phyloP scores from a whole-genome alignment of 2,113 vertebrate genomes.

The Varanus salvator region DNA sequence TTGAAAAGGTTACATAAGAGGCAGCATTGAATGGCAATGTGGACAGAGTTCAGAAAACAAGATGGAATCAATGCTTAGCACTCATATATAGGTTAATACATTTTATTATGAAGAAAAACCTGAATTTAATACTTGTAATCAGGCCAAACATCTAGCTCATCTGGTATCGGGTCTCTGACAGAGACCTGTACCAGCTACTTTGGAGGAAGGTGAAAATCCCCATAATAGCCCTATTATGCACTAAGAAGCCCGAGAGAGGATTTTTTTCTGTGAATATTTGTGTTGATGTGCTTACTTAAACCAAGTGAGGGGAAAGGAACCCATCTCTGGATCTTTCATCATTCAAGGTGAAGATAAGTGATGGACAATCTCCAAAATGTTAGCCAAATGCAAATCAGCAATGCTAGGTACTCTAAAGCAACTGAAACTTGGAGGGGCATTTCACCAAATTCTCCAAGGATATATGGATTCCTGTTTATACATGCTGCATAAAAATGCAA shows the following conservation, averaged over 20 bases:
- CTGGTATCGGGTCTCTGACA: neutral
- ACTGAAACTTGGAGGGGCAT: neutral
- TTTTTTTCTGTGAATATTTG: slow-evolving; percentile 50
- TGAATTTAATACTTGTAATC: neutral
- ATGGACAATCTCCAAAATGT: slow-evolving; percentile 53
- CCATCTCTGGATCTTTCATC: slow-evolving; percentile 51
- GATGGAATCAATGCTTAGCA: neutral
- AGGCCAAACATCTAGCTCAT: neutral
- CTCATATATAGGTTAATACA: neutral
- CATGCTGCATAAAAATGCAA: slow-evolving; percentile 30
- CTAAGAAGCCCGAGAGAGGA: slow-evolving; percentile 21
- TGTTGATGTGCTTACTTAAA: slow-evolving; percentile 42
- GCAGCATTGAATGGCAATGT: neutral
- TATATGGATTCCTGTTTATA: slow-evolving; percentile 35
- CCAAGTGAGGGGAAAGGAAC: slow-evolving; percentile 49
- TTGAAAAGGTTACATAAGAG: accelerated
- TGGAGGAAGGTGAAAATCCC: slow-evolving; percentile 2
- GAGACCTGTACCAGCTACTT: slow-evolving; percentile 7
- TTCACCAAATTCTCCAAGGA: slow-evolving; percentile 56
- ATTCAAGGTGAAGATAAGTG: slow-evolving; percentile 53
- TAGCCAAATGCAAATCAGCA: slow-evolving; percentile 66
- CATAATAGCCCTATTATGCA: slow-evolving; percentile 8
- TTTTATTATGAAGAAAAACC: neutral
- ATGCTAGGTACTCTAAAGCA: slow-evolving; percentile 46
- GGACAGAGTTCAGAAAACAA: neutral